Evolutionary conservation across 2,888 invertebrate genomes (phyloP).

Genomic region (Campopleginae sp.): DNA sequence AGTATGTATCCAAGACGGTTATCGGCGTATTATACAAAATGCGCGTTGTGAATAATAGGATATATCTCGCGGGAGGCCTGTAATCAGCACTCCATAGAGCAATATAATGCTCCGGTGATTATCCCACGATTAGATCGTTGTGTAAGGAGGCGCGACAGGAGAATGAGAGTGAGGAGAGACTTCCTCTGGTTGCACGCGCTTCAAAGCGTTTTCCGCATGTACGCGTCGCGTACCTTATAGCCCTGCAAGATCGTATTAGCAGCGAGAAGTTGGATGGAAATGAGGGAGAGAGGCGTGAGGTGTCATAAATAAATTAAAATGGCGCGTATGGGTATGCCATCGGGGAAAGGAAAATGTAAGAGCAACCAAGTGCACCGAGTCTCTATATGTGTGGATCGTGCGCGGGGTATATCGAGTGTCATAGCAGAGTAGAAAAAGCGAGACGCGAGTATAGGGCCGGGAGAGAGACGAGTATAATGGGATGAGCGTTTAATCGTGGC

Average conservation of each 20-base stretch:
- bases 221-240: conserved; percentile 32
- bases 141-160: conserved; percentile 76
- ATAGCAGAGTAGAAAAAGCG: conserved; percentile 16
- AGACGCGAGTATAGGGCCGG: conserved; percentile 19
- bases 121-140: conserved; percentile 79
- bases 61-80: conserved; percentile 53
- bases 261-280: conserved; percentile 15
- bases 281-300: conserved; percentile 39
- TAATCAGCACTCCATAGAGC: conserved; percentile 73
- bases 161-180: conserved; percentile 58
- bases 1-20: conserved; percentile 59
- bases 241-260: conserved; percentile 49
- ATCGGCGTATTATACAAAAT: conserved; percentile 66
- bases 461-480: conserved; percentile 56
- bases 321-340: conserved; percentile 28
- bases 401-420: conserved; percentile 21
- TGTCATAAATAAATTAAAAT: conserved; percentile 65
- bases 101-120: conserved; percentile 70
- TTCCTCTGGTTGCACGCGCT: conserved; percentile 56
- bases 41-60: conserved; percentile 65
- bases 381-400: conserved; percentile 14
- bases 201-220: conserved; percentile 32
- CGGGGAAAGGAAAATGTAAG: conserved; percentile 26
- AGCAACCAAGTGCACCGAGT: conserved; percentile 16
- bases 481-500: conserved; percentile 64